Base-by-base conservation (phyloP, 2,113 vertebrate species). In the Atherinomorus stipes region DNA sequence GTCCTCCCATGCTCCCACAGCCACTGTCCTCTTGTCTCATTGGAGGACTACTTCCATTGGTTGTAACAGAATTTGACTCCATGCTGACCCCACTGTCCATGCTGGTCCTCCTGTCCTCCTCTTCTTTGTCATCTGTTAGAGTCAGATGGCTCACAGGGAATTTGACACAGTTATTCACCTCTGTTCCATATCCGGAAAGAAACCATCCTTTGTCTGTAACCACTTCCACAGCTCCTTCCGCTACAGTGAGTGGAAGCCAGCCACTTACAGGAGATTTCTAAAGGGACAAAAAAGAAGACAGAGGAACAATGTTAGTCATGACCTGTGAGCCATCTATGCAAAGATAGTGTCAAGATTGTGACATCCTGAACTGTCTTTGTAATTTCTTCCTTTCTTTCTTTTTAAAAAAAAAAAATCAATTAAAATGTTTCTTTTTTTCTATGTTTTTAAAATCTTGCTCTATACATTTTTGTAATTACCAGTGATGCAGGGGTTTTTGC, bases 201-300 rank as follows among this genome's bases (percentile, higher is more conserved):
- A 93, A 84, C 93, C 93, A 95, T 56, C 91, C 93, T 60, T 89
- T 93, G 77, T 93, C 88, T 54, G 87, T 93, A 28, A 95, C 90
- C 0, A 79, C 78, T 64, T 95, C 94, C 22, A 93, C 76, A 0
- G 69, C 16, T 3, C 67, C 88, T 15, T 86, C 78, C 70, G 63
- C 58, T 2, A 92, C 28, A 5, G 15, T 71, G 16, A 94, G 86
- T 11, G 93, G 94, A 23, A n/a, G 67, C 94, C 93, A 94, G 28
- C 38, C 68, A 28, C 57, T 86, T 2, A 40, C 21, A 26, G 81
- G 66, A 40, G 84, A 84, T 91, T 93, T 93, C 94, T 95, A 58
- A 11, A 18, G n/a, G 47, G 21, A 63, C 4, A 67, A 13, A 51
- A 70, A 7, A 54, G 10, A 65, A 21, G 8, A 61, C 1, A 9